Evolutionary conservation across 1,140 invertebrate genomes (phyloP), one percentile per base, ranked within the genome.

Genomic region (Neuroterus valhalla): DNA sequence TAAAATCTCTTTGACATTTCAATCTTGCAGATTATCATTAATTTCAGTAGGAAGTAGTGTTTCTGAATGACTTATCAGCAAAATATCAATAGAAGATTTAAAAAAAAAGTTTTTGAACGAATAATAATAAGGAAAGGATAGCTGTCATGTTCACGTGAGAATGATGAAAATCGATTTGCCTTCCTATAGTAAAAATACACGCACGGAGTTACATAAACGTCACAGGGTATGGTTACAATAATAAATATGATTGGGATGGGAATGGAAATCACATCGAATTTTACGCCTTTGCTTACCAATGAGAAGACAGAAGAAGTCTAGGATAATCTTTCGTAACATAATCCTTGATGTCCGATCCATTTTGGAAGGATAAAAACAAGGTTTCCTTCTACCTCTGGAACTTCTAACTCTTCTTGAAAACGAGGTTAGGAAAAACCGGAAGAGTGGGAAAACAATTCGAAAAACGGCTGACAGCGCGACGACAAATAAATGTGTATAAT

Each of bases 281-380:
- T 46, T 69, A 4, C 5, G 5, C 5, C 17, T 50, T 70, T 38
- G 68, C 81, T 84, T 72, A 87, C 87, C 83, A 3, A 85, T 26
- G 2, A 82, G 48, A 1, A 87, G 21, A 66, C 84, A 87, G 11
- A 78, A 43, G 31, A 87, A 81, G 68, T 88, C 87, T 55, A 87
- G 74, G 21, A 87, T 77, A 43, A 88, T 72, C 69, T 85, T 87
- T 11, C 75, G 70, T 14, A 88, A 55, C 10, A 87, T 72, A 15
- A 81, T 68, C 46, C 78, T 87, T 19, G 84, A 79, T 6, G 79
- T 75, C 50, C 84, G 78, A 77, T 88, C 87, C 87, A 88, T 88
- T 45, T 11, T 81, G 23, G 19, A 26, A 5, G 38, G 14, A 45
- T 26, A 5, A 8, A 19, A 66, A 21, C 4, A 43, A 17, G 19